phyloP scores from a whole-genome alignment of 1,140 invertebrate species.

The Drepana arcuata region DNA sequence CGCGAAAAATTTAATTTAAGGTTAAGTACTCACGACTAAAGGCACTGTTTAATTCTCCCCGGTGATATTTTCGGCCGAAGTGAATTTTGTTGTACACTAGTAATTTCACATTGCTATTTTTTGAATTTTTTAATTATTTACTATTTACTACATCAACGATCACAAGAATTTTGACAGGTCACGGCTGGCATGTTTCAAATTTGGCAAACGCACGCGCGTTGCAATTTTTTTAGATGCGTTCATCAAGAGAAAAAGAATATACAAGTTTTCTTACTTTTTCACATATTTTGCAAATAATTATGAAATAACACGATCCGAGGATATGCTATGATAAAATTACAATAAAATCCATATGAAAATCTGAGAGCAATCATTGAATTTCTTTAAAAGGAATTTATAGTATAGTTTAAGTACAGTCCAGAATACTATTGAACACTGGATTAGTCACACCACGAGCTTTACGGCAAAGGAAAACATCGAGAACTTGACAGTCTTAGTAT shows the following conservation, averaged over 20 bases:
- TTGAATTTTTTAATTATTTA: conserved; percentile 26
- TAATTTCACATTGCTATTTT: conserved; percentile 58
- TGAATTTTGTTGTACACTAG: conserved; percentile 23
- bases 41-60: conserved; percentile 24
- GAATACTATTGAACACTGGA: no score
- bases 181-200: conserved; percentile 56
- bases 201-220: conserved; percentile 46
- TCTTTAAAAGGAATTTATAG: no score
- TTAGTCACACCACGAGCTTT: no score
- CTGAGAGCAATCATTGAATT: no score
- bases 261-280: no score
- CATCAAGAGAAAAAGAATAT: neutral
- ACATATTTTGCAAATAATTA: no score
- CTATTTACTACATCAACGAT: conserved; percentile 27
- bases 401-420: no score
- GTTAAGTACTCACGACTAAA: conserved; percentile 48
- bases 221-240: conserved; percentile 14
- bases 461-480: no score
- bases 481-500: no score
- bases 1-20: conserved; percentile 4
- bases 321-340: no score
- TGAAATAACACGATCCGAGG: no score
- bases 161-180: conserved; percentile 53
- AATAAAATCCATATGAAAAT: no score
- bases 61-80: conserved; percentile 29